Conservation (phyloP, 2,888 invertebrate species). For the Macropis europaea region DNA sequence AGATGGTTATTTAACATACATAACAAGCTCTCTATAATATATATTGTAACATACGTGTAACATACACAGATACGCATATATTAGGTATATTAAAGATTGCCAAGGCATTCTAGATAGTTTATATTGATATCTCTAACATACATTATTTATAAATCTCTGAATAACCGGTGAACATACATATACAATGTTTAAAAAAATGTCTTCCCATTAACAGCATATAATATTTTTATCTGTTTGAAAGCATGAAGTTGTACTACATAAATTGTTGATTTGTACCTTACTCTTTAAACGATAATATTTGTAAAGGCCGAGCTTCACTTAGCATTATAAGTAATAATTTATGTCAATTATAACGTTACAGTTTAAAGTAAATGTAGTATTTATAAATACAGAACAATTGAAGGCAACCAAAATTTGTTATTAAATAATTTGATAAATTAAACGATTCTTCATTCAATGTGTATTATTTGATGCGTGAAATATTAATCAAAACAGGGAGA, state of each 20-base stretch:
- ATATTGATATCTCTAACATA: constrained; percentile 15
- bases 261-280: constrained; percentile 25
- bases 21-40: constrained; percentile 29
- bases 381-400: not conserved
- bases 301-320: not conserved
- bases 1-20: constrained; percentile 21
- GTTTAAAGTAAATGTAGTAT: not conserved
- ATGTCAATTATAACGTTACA: not conserved
- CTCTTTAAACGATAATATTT: constrained; percentile 14
- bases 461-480: not conserved
- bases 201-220: constrained; percentile 13
- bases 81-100: constrained; percentile 23
- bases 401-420: too few species aligned
- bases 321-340: not conserved
- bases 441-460: not conserved
- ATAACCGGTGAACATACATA: constrained; percentile 19
- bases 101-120: constrained; percentile 22
- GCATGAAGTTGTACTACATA: constrained; percentile 19
- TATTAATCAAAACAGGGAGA: not conserved
- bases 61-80: not conserved
- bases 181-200: constrained; percentile 9
- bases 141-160: constrained; percentile 14
- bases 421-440: not conserved
- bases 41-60: constrained; percentile 12
- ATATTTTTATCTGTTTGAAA: constrained; percentile 16